Percentiles rank a stretch among this genome's conserved stretches.
Evolutionary conservation across 1,140 invertebrate genomes (phyloP).

Genomic region (Polypedilum pembai): DNA sequence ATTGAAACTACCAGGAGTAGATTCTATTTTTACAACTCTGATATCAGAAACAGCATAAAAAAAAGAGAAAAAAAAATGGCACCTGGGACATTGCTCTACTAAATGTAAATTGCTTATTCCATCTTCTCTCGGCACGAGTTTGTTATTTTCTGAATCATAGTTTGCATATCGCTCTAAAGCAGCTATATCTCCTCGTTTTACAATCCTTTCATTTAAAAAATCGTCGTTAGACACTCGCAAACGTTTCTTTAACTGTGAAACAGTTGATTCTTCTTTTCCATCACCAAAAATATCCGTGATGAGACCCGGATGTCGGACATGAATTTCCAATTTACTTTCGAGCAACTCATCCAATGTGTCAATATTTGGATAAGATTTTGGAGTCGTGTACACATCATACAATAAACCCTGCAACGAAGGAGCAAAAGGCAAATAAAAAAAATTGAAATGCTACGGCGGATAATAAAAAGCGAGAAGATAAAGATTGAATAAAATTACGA

Average conservation of each 20-base stretch:
- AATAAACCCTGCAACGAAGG: not conserved
- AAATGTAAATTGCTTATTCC: constrained; percentile 22
- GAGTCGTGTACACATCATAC: not conserved
- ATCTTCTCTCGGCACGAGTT: not conserved
- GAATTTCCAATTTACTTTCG: not conserved
- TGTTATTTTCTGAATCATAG: constrained; percentile 13
- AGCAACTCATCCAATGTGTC: constrained; percentile 16
- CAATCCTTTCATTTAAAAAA: constrained; percentile 13
- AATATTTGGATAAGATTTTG: constrained; percentile 5
- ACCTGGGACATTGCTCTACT: constrained; percentile 21
- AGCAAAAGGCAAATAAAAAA: not conserved
- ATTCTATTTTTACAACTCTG: no score
- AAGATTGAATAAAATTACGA: not conserved
- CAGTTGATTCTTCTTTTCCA: not conserved
- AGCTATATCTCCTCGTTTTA: not conserved
- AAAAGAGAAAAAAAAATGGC: not conserved
- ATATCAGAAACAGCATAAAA: no score
- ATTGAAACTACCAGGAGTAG: no score
- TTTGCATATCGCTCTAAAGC: not conserved
- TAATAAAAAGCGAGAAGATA: not conserved
- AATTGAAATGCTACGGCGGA: not conserved
- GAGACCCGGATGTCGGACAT: not conserved
- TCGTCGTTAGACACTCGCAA: not conserved
- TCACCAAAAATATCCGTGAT: constrained; percentile 11
- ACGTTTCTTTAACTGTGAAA: not conserved